Evolutionary conservation across 2,888 invertebrate genomes (phyloP), one percentile per base, ranked within the genome.

Genomic region (Caradrina kadenii): DNA sequence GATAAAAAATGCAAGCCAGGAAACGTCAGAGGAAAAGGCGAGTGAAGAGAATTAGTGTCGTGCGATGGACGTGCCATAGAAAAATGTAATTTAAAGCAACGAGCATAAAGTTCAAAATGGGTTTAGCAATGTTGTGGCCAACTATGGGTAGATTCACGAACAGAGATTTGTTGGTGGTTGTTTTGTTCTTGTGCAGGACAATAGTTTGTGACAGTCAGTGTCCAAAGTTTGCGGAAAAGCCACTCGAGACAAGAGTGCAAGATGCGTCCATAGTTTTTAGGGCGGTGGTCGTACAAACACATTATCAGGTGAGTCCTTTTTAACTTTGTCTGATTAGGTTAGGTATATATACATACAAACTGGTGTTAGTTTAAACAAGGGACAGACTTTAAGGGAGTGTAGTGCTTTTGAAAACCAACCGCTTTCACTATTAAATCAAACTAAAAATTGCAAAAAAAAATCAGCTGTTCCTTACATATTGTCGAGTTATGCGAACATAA

Each of bases 241-340:
- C 96, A 50, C 90, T 96, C 21, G 96, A 96, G 90, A 96, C 96
- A 53, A 87, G 96, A 82, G 94, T 96, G 69, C 93, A 96, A 87
- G 94, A 95, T 73, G 95, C 96, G 76, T 93, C 96, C 50, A 94
- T 96, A 89, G 96, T 96, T 86, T 96, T 96, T 90, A 93, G 96
- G 72, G 96, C 95, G 13, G 96, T 96, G 67, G 94, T 95, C 58
- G 92, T 96, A 54, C 94, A 95, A 77, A 91, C 94, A 63, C 92
- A 94, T 88, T 92, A 87, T 87, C 92, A 93, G 94, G 96, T 96
- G 62, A 91, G 93, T 87, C 56, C 1, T 53, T 19, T 68, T 50
- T n/a, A 7, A 8, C 8, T 8, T 35, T 35, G 35, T 6, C 8
- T 26, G 4, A 26, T 26, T n/a, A n/a, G n/a, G n/a, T n/a, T n/a